Evolutionary conservation across 2,113 vertebrate genomes (phyloP).

Genomic region (Candoia aspera): DNA sequence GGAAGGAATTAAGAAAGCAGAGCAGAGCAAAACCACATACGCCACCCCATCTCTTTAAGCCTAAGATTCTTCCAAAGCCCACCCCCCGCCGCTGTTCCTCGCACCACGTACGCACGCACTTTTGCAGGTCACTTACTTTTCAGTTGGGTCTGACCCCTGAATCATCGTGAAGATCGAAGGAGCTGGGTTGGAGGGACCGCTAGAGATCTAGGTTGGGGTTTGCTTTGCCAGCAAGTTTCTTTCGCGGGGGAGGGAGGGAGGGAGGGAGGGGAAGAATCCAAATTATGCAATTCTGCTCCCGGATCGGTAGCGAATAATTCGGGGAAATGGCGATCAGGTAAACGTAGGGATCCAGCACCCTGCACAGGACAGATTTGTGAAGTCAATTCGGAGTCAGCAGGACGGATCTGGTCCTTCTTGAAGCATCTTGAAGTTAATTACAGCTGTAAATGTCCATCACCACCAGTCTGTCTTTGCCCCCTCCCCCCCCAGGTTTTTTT

Average conservation of each 20-base stretch:
- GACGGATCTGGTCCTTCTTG: slow-evolving; percentile 84
- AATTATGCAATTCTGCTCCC: slow-evolving; percentile 95
- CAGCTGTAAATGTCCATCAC: slow-evolving; percentile 84
- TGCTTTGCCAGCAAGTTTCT: slow-evolving; percentile 86
- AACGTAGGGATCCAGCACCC: slow-evolving; percentile 86
- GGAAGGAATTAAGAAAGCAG: slow-evolving; percentile 74
- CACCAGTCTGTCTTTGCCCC: slow-evolving; percentile 48
- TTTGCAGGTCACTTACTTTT: slow-evolving; percentile 81
- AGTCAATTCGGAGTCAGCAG: slow-evolving; percentile 82
- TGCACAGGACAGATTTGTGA: slow-evolving; percentile 88
- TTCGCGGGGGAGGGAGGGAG: slow-evolving; percentile 69
- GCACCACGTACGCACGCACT: slow-evolving; percentile 82
- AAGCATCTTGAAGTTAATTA: slow-evolving; percentile 96
- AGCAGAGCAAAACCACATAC: slow-evolving; percentile 79
- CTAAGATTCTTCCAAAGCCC: slow-evolving; percentile 82
- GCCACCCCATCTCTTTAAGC: slow-evolving; percentile 79
- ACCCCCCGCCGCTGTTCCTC: slow-evolving; percentile 85
- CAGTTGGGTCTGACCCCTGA: slow-evolving; percentile 74
- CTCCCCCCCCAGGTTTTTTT: slow-evolving; percentile 41
- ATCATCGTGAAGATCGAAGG: slow-evolving; percentile 75
- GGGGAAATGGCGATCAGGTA: slow-evolving; percentile 85
- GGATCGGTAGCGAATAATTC: slow-evolving; percentile 86
- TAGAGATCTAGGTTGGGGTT: slow-evolving; percentile 19
- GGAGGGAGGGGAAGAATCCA: slow-evolving; percentile 78
- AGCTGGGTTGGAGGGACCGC: slow-evolving; percentile 64